Evolutionary conservation across 2,888 invertebrate species (phyloP), one percentile per base, ranked within the genome.

Genomic region (Stramonita haemastoma): DNA sequence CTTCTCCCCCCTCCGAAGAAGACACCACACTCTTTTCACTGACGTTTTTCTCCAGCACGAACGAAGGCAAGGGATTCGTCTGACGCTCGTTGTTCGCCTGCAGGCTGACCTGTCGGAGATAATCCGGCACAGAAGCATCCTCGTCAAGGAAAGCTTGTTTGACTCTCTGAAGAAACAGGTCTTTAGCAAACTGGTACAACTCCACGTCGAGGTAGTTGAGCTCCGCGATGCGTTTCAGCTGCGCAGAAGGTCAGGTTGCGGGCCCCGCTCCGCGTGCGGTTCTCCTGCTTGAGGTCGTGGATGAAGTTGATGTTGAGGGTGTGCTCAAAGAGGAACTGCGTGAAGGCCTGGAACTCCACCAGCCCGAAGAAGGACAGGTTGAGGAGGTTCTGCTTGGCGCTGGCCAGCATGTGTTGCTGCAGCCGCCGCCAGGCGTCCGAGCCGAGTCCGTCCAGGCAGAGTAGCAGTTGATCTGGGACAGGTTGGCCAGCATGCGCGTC

Each of bases 401-500:
- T 99, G 66, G 98, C 98, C 92, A 99, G 96, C 97, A 99, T 97
- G 86, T 99, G 97, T 88, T 91, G 89, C 70, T 95, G 92, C 22
- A 95, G 90, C 73, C 93, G 92, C 22, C 95, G 90, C 73, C 93
- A 87, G 26, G 36, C 0, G 26, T 91, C 90, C 19, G 89, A 81
- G 91, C 90, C 19, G 89, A 81, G 91, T 94, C 91, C 17, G 93
- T 92, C 26, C 94, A 92, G 15, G 89, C 92, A 92, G 99, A 98
- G 96, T 99, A 99, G 96, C 99, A 99, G 90, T 98, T 98, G 73
- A 99, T 98, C 87, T 99, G 97, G 90, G 98, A 98, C 92, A 99
- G 97, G 97, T 99, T 99, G 29, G 99, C 98, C 94, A 99, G 96
- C 99, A 99, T 99, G 93, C 99, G 97, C 5, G 99, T 99, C 96